Base-by-base conservation (phyloP, 2,113 vertebrate species). In the Phalacrocorax carbo region DNA sequence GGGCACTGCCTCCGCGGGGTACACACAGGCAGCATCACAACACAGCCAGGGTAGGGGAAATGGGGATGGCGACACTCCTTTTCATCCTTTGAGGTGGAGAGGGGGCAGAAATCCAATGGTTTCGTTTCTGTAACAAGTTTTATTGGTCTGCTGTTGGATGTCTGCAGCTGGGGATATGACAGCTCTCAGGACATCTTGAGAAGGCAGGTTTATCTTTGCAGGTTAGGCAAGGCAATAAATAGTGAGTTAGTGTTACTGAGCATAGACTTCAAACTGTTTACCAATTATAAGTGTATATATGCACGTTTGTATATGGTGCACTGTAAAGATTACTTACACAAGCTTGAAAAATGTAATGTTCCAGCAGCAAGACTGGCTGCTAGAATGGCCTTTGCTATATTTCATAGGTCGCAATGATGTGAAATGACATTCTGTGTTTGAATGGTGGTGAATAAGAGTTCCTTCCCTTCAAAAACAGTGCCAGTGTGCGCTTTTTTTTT, bases 151-250 rank as follows among this genome's bases (percentile, higher is more conserved):
- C 61, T 79, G 0, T 52, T 81, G 36, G 78, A 85, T 61, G 42
- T 81, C 18, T 20, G 57, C 85, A 64, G 60, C 46, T 8, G 11
- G 34, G 25, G 54, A 51, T 80, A 18, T 40, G 70, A 30, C 71
- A 46, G 25, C 21, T 69, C 62, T 90, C 0, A 32, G 87, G 54
- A 18, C 48, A n/a, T 86, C 52, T 32, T 60, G 44, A 66, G 78
- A 68, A 94, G 71, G 32, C 81, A 61, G 70, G 55, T 76, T 94
- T 94, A 15, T 91, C 82, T 83, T 88, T 68, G 85, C 81, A 97
- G 82, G 46, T 62, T 73, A 46, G 62, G 34, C 61, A 90, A 64
- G 66, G 36, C 71, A 91, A 32, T 91, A 93, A 96, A 92, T 87
- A 84, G 75, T 90, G 65, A 97, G 93, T 90, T 91, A 82, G 55